Percentiles rank a stretch among this genome's conserved stretches.
Evolutionary conservation across 2,113 vertebrate genomes (phyloP).

Genomic region (Oenanthe oenanthe): DNA sequence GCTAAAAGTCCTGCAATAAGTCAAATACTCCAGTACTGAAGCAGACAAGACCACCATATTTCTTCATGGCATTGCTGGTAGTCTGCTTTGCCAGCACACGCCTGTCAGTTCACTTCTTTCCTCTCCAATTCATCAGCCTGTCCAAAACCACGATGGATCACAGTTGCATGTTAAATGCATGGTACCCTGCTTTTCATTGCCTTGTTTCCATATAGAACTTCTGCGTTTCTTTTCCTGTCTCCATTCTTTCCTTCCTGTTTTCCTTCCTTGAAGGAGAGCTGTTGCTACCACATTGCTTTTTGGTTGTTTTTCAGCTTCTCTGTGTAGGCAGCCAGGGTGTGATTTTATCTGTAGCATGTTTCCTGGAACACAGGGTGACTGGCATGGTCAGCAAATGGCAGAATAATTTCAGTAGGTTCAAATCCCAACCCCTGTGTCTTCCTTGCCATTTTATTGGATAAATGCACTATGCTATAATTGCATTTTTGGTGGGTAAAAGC

Average conservation of each 20-base stretch:
- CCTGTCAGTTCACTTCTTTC: neutral
- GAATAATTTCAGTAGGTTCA: neutral
- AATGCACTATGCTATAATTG: rapidly evolving
- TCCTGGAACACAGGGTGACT: neutral
- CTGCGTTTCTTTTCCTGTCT: neutral
- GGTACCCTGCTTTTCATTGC: neutral
- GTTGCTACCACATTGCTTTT: neutral
- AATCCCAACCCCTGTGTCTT: neutral
- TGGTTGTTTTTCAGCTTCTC: neutral
- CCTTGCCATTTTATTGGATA: neutral
- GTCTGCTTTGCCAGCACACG: neutral
- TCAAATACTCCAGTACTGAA: no score
- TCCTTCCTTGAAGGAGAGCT: neutral
- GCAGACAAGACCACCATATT: neutral
- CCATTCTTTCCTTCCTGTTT: neutral
- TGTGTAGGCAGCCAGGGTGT: neutral
- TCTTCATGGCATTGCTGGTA: neutral
- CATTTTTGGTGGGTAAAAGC: neutral
- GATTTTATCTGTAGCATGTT: neutral
- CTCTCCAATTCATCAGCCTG: neutral
- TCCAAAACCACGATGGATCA: neutral
- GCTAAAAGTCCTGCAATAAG: neutral
- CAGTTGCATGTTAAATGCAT: neutral
- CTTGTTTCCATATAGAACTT: neutral
- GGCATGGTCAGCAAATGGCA: neutral